These are phyloP conservation scores for Psittacus erithacus DNA, from an alignment of 2,113 vertebrate species.

Conservation along the genomic window DNA sequence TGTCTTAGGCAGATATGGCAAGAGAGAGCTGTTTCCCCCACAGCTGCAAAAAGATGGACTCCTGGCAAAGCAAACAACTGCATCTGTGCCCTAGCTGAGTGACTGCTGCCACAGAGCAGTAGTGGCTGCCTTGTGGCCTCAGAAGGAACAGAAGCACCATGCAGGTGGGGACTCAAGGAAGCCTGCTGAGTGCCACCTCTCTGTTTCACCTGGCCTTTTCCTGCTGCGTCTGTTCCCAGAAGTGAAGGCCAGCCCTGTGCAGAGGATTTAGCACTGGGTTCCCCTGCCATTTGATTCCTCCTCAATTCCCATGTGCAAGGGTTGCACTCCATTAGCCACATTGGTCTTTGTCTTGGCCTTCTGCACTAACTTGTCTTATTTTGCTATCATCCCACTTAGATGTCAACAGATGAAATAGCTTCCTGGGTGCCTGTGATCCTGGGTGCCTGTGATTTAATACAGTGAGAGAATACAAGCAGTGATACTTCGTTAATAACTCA, in stretches of 20 bases:
- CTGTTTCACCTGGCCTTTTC: not conserved
- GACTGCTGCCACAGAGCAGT: not conserved
- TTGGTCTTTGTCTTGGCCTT: not conserved
- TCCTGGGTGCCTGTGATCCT: not conserved
- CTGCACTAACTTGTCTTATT: not conserved
- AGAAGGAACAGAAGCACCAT: not conserved
- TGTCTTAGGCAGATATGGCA: not conserved
- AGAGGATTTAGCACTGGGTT: not conserved
- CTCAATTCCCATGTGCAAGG: not conserved
- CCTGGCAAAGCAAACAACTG: not conserved
- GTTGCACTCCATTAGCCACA: not conserved
- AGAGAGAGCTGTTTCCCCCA: not conserved
- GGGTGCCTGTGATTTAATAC: not conserved
- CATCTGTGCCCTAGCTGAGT: fast-evolving
- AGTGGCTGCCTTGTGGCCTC: not conserved
- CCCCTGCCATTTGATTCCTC: not conserved
- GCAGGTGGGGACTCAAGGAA: not conserved
- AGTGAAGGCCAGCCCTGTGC: not conserved
- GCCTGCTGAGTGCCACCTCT: not conserved
- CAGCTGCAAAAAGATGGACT: not conserved
- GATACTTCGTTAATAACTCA: not conserved
- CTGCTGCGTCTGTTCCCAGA: not conserved
- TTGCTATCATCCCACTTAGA: not conserved
- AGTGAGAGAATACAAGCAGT: not conserved
- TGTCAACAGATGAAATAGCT: not conserved